Percentiles rank a stretch among this genome's conserved stretches.
Conservation (phyloP, 2,113 vertebrate genomes). For the Addax nasomaculatus region DNA sequence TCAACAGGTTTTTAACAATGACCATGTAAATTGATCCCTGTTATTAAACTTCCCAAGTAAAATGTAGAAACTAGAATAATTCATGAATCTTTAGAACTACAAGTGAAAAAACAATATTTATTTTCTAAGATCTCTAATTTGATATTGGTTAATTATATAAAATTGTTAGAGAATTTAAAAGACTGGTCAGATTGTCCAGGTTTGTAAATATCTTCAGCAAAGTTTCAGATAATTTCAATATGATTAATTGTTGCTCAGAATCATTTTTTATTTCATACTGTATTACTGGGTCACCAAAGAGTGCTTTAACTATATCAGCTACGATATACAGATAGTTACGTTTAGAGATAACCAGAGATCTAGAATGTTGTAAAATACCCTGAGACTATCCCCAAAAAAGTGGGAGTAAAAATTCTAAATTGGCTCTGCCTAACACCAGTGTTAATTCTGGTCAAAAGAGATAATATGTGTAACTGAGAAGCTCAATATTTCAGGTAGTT, state of each 20-base stretch:
- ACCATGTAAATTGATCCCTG: background rate
- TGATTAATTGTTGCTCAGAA: background rate
- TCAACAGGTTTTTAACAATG: background rate
- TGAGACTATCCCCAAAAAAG: background rate
- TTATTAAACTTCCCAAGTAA: background rate
- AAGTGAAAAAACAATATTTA: background rate
- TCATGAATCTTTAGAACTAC: background rate
- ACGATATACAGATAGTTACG: background rate
- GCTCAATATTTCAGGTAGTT: background rate
- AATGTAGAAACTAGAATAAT: background rate
- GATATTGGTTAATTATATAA: background rate
- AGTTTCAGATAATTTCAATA: background rate
- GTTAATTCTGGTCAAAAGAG: background rate
- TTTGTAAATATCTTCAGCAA: background rate
- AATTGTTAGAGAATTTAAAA: slow-evolving; percentile 2
- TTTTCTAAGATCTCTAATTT: background rate
- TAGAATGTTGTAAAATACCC: background rate
- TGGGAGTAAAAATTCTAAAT: background rate
- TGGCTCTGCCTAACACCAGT: background rate
- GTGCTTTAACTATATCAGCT: background rate
- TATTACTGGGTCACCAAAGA: background rate
- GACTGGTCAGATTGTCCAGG: background rate
- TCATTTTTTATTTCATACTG: background rate
- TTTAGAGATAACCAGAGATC: background rate
- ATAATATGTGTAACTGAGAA: background rate